A percentile compares a stretch with the other conserved stretches of the same genome.
phyloP scores from a whole-genome alignment of 2,888 invertebrate species.

The Drymonia ruficornis region DNA sequence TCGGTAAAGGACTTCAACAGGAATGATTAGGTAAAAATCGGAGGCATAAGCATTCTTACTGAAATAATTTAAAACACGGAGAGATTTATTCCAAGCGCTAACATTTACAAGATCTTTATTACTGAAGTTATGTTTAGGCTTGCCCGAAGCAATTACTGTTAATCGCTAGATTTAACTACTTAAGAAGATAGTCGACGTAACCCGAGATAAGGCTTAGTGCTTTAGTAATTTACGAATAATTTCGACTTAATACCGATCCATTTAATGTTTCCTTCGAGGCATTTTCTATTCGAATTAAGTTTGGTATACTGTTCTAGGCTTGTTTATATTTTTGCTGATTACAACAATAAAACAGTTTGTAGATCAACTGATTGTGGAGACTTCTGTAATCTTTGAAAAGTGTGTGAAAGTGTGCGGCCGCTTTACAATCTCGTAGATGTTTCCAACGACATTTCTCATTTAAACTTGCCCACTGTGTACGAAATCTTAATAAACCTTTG shows the following conservation, averaged over 20 bases:
- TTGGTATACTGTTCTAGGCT: background rate
- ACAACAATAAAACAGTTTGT: too few species aligned
- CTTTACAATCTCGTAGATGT: background rate
- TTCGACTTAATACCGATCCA: background rate
- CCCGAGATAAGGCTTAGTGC: background rate
- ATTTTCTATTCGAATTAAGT: background rate
- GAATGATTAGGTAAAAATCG: too few species aligned
- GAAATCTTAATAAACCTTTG: slow-evolving; percentile 29
- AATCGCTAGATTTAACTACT: slow-evolving; percentile 4
- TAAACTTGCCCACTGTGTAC: slow-evolving; percentile 31
- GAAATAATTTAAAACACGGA: background rate
- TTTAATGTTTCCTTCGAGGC: background rate
- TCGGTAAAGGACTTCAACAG: too few species aligned
- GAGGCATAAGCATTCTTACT: too few species aligned
- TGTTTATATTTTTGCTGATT: too few species aligned
- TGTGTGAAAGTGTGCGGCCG: background rate
- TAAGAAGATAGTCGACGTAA: background rate
- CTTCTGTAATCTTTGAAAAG: too few species aligned
- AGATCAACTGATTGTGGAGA: too few species aligned
- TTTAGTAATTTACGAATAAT: background rate
- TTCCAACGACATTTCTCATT: slow-evolving; percentile 28
- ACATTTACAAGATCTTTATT: background rate
- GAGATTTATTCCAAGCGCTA: background rate
- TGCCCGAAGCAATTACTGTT: slow-evolving; percentile 1
- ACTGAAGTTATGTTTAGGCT: background rate